phyloP scores from a whole-genome alignment of 2,113 vertebrate species.

The Megatriorchis doriae region DNA sequence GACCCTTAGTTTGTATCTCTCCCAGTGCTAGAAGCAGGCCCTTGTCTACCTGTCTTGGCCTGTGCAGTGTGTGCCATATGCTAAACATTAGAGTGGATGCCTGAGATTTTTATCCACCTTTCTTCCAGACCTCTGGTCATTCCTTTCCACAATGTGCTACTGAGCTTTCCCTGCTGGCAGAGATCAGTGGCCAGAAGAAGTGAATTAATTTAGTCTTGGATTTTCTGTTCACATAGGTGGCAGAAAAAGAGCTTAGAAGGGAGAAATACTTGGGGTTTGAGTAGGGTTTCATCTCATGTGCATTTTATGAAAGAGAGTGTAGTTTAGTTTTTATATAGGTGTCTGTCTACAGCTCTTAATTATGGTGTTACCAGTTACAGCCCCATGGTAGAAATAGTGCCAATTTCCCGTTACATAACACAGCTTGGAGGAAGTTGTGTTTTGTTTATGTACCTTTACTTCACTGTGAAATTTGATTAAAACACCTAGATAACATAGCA shows the following conservation, averaged over 20 bases:
- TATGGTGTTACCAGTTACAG: not conserved
- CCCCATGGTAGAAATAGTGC: not conserved
- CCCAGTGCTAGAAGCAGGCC: not conserved
- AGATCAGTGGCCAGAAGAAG: not conserved
- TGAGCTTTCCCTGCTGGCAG: not conserved
- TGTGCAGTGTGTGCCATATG: not conserved
- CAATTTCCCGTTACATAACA: slow-evolving; percentile 34
- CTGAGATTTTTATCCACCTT: not conserved
- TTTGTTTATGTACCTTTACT: slow-evolving; percentile 41
- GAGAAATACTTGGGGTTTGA: not conserved
- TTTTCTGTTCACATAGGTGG: not conserved
- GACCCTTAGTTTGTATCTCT: not conserved
- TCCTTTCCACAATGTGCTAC: not conserved
- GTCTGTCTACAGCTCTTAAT: not conserved
- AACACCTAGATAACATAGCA: not conserved
- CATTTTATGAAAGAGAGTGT: not conserved
- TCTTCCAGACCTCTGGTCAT: not conserved
- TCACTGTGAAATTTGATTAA: slow-evolving; percentile 35
- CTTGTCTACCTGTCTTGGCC: not conserved
- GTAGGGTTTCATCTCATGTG: not conserved
- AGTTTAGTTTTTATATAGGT: not conserved
- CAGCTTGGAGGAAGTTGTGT: not conserved
- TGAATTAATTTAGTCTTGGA: not conserved
- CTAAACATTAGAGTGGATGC: not conserved
- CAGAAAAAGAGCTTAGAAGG: not conserved